Base-by-base conservation (phyloP, 2,797 vertebrate species). In the Adelosebastes latens region DNA sequence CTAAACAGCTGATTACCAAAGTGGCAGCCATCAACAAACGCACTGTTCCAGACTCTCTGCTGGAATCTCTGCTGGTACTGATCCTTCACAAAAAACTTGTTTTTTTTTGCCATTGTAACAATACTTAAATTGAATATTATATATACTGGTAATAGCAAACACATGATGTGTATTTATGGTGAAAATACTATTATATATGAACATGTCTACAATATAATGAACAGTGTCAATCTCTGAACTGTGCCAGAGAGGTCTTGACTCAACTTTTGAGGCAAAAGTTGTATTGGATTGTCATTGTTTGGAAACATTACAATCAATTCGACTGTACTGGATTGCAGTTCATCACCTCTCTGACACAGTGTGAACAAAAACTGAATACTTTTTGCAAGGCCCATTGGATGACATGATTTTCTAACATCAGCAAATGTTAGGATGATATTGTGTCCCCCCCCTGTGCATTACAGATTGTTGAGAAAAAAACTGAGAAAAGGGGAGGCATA, bases 1-100 rank as follows among this genome's bases (percentile, higher is more conserved):
- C 97, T 0, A 96, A 96, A 85, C 79, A 89, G 27, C 2, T 96
- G 42, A 90, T 98, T 16, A 86, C 89, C 77, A 97, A 93, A 82
- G 97, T 88, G 10, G 96, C 97, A 0, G 60, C 80, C 0, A 77
- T 96, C 74, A 98, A 97, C 81, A 96, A 92, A 84, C 22, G 68
- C 56, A 72, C 81, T 1, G 63, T 97, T 74, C 86, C 96, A 8
- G 86, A 94, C 0, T 84, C 70, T 53, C 84, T 97, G 22, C 83
- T 97, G 55, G 89, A 91, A 56, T 94, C 14, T 42, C 39, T 42
- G 39, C 39, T 96, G 95, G 97, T 66, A 10, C 20, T 24, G 11
- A 22, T 22, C 7, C 13, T 16, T 22, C 4, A 39, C 7, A 22
- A 34, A 62, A 13, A 39, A 14, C 3, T 8, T 8, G 11, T 20